Evolutionary conservation across 2,888 invertebrate genomes (phyloP).

Genomic region (Ditula angustiorana): DNA sequence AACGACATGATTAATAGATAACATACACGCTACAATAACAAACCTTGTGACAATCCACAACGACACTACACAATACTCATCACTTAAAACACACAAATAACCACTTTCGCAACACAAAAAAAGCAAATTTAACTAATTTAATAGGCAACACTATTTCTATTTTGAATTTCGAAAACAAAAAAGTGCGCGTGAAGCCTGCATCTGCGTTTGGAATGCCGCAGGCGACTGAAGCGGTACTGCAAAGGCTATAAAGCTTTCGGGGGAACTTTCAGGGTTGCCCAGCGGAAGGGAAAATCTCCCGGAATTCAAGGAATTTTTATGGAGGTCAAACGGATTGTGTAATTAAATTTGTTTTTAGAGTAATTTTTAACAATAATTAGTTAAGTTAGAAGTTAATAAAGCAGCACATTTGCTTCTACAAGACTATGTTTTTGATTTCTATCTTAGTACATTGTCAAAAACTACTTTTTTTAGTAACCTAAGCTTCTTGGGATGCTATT

Average conservation of each 20-base stretch:
- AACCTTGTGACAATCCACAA: slow-evolving; percentile 34
- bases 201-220: slow-evolving; percentile 59
- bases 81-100: slow-evolving; percentile 1
- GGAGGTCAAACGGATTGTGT: neutral
- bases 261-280: slow-evolving; percentile 44
- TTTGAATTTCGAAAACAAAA: slow-evolving; percentile 22
- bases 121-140: slow-evolving; percentile 4
- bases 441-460: too few species aligned
- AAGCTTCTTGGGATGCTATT: too few species aligned
- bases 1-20: slow-evolving; percentile 20
- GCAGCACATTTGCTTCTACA: too few species aligned
- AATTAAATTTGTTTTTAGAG: slow-evolving; percentile 21
- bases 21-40: slow-evolving; percentile 25
- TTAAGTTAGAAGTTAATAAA: too few species aligned
- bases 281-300: slow-evolving; percentile 24
- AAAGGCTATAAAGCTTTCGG: slow-evolving; percentile 54
- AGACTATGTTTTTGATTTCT: too few species aligned
- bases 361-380: neutral
- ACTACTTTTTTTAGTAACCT: too few species aligned
- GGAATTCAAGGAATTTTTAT: slow-evolving; percentile 15
- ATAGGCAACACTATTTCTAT: slow-evolving; percentile 2
- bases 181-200: slow-evolving; percentile 23
- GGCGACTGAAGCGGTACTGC: slow-evolving; percentile 59
- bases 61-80: neutral
- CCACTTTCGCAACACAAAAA: neutral